A percentile compares a stretch with the other conserved stretches of the same genome.
Conservation (phyloP, 2,888 invertebrate species). For the Sesamia inferens region DNA sequence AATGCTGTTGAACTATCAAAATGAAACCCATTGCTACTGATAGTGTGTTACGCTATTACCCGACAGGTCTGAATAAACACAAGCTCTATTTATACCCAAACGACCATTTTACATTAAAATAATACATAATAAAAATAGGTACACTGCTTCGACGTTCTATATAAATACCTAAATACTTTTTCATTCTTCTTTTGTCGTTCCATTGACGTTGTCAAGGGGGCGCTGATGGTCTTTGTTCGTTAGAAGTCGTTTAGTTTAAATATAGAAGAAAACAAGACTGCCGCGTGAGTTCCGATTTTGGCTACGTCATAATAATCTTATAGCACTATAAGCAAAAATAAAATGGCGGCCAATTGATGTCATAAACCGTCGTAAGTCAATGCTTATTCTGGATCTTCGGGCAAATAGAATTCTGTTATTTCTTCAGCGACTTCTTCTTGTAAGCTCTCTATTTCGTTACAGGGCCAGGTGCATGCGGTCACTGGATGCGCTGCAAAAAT, state of each 20-base stretch:
- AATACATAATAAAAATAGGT: not conserved
- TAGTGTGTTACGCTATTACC: too few relatives aligned
- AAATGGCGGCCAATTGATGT: not conserved
- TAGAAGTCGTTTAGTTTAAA: not conserved
- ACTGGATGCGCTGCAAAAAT: slow-evolving; percentile 65
- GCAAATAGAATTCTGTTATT: not conserved
- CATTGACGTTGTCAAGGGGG: too few relatives aligned
- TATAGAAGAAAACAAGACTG: not conserved
- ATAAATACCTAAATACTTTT: too few relatives aligned
- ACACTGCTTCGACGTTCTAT: not conserved
- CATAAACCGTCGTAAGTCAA: not conserved
- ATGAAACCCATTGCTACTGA: too few relatives aligned
- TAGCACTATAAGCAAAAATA: not conserved
- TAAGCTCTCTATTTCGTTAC: slow-evolving; percentile 43
- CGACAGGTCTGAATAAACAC: not conserved
- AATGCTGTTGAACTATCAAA: too few relatives aligned
- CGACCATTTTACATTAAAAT: not conserved
- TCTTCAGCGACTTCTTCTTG: not conserved
- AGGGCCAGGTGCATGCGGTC: slow-evolving; percentile 72
- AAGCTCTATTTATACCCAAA: not conserved
- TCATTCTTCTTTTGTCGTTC: not conserved
- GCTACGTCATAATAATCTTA: not conserved
- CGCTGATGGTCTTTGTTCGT: not conserved
- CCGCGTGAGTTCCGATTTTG: not conserved
- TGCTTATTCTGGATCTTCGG: not conserved